A percentile compares a stretch with the other conserved stretches of the same genome.
phyloP scores from a whole-genome alignment of 2,113 vertebrate species.

The Poeciliopsis prolifica region DNA sequence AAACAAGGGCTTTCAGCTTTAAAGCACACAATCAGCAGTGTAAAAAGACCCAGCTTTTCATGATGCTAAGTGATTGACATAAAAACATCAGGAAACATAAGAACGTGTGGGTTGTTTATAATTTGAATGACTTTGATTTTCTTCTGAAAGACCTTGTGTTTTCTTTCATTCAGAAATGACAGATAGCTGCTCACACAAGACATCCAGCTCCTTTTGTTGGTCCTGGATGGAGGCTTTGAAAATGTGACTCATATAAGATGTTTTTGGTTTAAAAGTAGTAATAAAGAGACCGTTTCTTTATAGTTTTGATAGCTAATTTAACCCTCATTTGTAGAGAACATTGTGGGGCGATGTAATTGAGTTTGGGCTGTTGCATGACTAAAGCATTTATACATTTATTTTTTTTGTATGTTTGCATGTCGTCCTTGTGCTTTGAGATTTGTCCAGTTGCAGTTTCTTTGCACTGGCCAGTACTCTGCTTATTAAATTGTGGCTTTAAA shows the following conservation, averaged over 20 bases:
- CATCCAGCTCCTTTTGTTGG: neutral
- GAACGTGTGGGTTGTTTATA: constrained; percentile 5
- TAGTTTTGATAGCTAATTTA: neutral
- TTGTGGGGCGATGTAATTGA: neutral
- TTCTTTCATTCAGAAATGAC: neutral
- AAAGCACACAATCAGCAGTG: constrained; percentile 8
- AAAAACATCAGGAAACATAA: constrained; percentile 1
- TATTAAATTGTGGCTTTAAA: neutral
- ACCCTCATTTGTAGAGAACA: neutral
- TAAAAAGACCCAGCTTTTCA: neutral
- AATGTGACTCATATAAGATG: neutral
- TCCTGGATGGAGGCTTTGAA: neutral
- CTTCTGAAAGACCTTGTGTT: constrained; percentile 1
- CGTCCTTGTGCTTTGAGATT: too few relatives aligned
- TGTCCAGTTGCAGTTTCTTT: neutral
- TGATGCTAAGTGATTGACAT: constrained; percentile 5
- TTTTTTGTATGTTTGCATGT: neutral
- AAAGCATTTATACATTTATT: neutral
- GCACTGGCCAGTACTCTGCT: neutral
- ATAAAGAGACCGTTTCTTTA: neutral
- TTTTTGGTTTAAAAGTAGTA: neutral
- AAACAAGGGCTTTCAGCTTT: constrained; percentile 10
- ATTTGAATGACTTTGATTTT: constrained; percentile 9
- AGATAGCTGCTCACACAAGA: neutral
- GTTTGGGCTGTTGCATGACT: neutral